These are phyloP conservation scores for Pygmarrhopalites habei DNA, from an alignment of 1,140 invertebrate genomes.

Conservation along the genomic window DNA sequence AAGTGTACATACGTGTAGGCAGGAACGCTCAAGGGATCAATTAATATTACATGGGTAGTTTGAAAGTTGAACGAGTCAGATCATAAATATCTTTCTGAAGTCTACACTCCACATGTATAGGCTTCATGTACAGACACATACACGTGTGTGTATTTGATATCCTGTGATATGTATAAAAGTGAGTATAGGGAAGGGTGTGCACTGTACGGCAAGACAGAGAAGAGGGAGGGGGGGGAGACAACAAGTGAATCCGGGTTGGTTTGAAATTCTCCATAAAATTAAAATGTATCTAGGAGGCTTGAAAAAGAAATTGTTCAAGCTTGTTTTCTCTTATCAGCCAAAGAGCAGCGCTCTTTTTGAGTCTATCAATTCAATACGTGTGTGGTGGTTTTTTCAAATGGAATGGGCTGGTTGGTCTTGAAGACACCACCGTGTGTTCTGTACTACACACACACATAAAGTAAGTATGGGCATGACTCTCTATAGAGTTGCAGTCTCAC, in stretches of 20 bases:
- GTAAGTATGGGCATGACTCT: no score
- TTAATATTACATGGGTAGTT: constrained; percentile 16
- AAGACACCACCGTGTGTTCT: no score
- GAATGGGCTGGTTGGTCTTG: not conserved
- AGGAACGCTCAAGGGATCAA: constrained; percentile 7
- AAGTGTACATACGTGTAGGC: no score
- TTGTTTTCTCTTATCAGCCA: not conserved
- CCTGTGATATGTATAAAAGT: no score
- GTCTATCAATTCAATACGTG: constrained; percentile 7
- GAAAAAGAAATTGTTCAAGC: constrained; percentile 9
- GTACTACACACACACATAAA: no score
- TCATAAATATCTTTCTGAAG: constrained; percentile 3
- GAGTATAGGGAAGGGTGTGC: not conserved
- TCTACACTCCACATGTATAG: no score
- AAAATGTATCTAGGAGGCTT: constrained; percentile 15
- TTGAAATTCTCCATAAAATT: constrained; percentile 4
- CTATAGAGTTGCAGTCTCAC: no score
- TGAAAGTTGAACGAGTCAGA: constrained; percentile 6
- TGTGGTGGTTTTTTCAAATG: constrained; percentile 8
- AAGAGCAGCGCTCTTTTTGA: not conserved
- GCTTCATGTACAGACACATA: no score
- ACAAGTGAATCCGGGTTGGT: constrained; percentile 12
- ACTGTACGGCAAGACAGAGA: not conserved
- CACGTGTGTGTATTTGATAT: no score
- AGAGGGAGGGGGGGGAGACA: not conserved